phyloP scores from a whole-genome alignment of 2,113 vertebrate genomes.

The Melozone crissalis region DNA sequence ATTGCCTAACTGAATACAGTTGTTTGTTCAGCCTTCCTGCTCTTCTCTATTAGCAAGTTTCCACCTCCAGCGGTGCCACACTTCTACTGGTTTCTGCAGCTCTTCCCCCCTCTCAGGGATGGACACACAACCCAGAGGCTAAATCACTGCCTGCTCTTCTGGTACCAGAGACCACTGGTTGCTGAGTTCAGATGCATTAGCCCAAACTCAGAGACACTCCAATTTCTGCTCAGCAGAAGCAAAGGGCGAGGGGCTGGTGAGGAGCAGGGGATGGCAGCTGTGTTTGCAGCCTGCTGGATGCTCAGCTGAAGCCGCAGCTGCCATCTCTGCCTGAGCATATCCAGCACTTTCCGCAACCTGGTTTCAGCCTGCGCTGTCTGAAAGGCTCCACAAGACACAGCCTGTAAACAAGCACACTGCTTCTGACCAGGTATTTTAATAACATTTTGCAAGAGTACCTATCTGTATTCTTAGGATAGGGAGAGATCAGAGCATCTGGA shows the following conservation, averaged over 20 bases:
- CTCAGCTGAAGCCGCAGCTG: background rate
- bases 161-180: accelerated
- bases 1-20: background rate
- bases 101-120: background rate
- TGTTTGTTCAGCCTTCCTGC: background rate
- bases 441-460: background rate
- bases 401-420: background rate
- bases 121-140: background rate
- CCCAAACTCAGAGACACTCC: background rate
- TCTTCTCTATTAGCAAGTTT: background rate
- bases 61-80: background rate
- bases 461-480: background rate
- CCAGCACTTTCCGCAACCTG: background rate
- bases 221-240: background rate
- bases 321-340: background rate
- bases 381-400: background rate
- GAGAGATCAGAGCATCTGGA: background rate
- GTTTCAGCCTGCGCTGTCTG: background rate
- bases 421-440: background rate
- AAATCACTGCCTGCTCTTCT: background rate
- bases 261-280: background rate
- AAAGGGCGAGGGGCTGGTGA: background rate
- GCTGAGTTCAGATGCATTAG: background rate
- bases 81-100: background rate
- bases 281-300: background rate